Percentiles rank a stretch among this genome's conserved stretches.
These are phyloP conservation scores for Coremacera marginata DNA, from an alignment of 2,888 invertebrate species.

Conservation along the genomic window DNA sequence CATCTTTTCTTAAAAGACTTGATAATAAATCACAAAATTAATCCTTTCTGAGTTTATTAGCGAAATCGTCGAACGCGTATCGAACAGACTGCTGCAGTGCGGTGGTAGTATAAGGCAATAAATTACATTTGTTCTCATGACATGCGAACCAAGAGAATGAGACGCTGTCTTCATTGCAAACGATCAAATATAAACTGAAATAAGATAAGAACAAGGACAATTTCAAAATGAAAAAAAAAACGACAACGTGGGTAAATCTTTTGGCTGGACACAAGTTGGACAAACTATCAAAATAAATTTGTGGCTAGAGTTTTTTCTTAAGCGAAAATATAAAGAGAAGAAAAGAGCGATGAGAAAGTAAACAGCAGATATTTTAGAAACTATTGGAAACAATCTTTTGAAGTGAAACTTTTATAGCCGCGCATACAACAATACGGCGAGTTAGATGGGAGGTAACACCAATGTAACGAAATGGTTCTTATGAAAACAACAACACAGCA, in stretches of 20 bases:
- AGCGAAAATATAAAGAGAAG: too few species aligned
- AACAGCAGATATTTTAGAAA: too few species aligned
- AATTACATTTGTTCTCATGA: constrained; percentile 2
- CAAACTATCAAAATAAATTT: too few species aligned
- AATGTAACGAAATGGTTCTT: too few species aligned
- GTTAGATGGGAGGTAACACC: too few species aligned
- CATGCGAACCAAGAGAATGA: not conserved
- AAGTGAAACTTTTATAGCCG: too few species aligned
- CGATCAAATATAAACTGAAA: not conserved
- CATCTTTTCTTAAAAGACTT: not conserved
- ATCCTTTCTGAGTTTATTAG: constrained; percentile 68
- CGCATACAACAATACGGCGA: too few species aligned
- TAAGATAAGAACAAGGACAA: not conserved
- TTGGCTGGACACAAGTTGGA: too few species aligned
- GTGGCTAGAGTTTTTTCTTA: too few species aligned
- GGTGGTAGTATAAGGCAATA: not conserved
- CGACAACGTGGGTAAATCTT: not conserved
- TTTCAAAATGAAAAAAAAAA: not conserved
- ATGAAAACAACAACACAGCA: too few species aligned
- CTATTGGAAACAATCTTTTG: too few species aligned
- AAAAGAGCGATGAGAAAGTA: too few species aligned
- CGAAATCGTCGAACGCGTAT: constrained; percentile 48
- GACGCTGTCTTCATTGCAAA: not conserved
- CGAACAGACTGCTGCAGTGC: not conserved
- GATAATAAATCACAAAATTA: constrained; percentile 66